These are phyloP conservation scores for Pachypanchax playfairii DNA, from an alignment of 2,113 vertebrate species.

Conservation along the genomic window DNA sequence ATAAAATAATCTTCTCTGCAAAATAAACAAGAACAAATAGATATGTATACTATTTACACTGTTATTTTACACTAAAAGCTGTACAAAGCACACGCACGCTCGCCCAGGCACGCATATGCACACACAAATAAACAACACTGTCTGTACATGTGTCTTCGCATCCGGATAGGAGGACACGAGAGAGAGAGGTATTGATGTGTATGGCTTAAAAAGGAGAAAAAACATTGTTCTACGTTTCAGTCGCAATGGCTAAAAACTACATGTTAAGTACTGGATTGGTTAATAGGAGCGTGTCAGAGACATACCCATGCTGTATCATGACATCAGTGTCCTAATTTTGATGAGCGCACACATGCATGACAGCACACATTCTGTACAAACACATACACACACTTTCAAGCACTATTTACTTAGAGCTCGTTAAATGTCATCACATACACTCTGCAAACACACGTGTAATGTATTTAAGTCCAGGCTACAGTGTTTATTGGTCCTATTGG, in stretches of 20 bases:
- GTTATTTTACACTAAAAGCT: slow-evolving; percentile 61
- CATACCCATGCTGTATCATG: slow-evolving; percentile 33
- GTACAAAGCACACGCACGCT: slow-evolving; percentile 59
- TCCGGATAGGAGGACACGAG: slow-evolving; percentile 86
- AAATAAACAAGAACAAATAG: slow-evolving; percentile 69
- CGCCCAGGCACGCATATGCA: slow-evolving; percentile 11
- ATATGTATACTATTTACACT: slow-evolving; percentile 76
- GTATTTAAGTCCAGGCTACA: slow-evolving; percentile 64
- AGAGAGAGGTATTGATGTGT: slow-evolving; percentile 97
- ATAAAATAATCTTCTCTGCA: slow-evolving; percentile 72
- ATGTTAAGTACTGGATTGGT: slow-evolving; percentile 62
- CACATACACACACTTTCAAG: slow-evolving; percentile 36
- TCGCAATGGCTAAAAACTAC: slow-evolving; percentile 37
- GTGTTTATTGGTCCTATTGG: slow-evolving; percentile 80
- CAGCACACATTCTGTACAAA: slow-evolving; percentile 20
- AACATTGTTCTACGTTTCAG: slow-evolving; percentile 44
- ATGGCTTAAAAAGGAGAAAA: slow-evolving; percentile 89
- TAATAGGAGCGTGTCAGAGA: slow-evolving; percentile 52
- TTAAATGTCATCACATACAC: slow-evolving; percentile 53
- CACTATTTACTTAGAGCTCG: slow-evolving; percentile 66
- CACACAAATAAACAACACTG: slow-evolving; percentile 68
- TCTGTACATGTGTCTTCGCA: slow-evolving; percentile 83
- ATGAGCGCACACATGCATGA: slow-evolving; percentile 28
- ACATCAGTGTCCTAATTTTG: slow-evolving; percentile 27
- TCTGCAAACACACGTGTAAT: slow-evolving; percentile 57